Percentiles rank a stretch among this genome's conserved stretches.
Evolutionary conservation across 2,888 invertebrate species (phyloP).

Genomic region (Anoplius nigerrimus): DNA sequence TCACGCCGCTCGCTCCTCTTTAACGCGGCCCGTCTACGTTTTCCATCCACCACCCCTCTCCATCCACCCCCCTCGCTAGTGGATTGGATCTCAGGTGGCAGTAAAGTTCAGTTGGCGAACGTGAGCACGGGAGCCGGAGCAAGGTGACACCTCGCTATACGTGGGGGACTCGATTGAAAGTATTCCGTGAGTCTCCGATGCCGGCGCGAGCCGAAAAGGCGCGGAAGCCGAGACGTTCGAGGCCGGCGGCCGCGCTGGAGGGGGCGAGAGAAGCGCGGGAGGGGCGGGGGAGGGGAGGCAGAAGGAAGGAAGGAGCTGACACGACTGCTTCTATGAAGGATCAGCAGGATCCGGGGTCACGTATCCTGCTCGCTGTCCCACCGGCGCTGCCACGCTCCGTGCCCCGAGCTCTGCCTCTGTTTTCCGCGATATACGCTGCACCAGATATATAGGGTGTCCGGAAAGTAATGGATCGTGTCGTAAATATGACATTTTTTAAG

Average conservation of each 20-base stretch:
- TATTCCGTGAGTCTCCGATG: constrained; percentile 22
- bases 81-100: constrained; percentile 40
- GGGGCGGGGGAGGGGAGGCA: constrained; percentile 9
- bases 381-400: constrained; percentile 7
- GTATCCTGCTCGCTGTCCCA: constrained; percentile 19
- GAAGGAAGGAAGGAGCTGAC: constrained; percentile 17
- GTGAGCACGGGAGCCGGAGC: constrained; percentile 16
- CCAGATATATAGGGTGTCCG: too few species aligned
- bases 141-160: constrained; percentile 36
- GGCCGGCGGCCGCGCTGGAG: background rate
- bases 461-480: too few species aligned
- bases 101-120: constrained; percentile 34
- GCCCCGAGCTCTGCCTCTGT: background rate
- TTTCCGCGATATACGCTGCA: background rate
- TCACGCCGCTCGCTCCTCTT: constrained; percentile 1
- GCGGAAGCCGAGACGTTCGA: constrained; percentile 1
- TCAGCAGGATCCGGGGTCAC: constrained; percentile 33
- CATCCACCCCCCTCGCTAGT: background rate
- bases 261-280: constrained; percentile 3
- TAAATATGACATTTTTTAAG: too few species aligned
- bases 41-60: background rate
- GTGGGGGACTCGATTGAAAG: constrained; percentile 39
- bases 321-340: constrained; percentile 20
- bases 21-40: background rate
- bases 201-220: background rate